phyloP scores from a whole-genome alignment of 1,140 invertebrate genomes.

The Saxidomus purpurata region DNA sequence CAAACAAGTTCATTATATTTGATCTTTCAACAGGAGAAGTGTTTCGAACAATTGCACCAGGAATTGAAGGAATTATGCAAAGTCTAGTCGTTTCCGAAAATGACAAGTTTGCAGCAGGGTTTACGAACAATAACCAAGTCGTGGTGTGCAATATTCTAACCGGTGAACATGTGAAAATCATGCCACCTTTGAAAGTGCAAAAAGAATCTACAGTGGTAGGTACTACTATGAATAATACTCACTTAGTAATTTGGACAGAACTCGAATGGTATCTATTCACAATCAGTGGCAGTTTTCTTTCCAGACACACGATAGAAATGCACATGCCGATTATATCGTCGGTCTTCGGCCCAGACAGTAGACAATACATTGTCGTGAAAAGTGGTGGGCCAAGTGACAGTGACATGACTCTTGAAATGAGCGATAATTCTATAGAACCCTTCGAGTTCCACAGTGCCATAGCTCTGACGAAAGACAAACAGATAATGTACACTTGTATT shows the following conservation, averaged over 20 bases:
- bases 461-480: slow-evolving; percentile 82
- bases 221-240: slow-evolving; percentile 79
- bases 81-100: slow-evolving; percentile 97
- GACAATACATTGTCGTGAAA: slow-evolving; percentile 80
- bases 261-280: slow-evolving; percentile 82
- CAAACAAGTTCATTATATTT: slow-evolving; percentile 99
- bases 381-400: slow-evolving; percentile 78
- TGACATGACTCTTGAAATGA: slow-evolving; percentile 83
- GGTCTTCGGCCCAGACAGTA: slow-evolving; percentile 74
- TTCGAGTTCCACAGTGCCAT: slow-evolving; percentile 93
- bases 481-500: slow-evolving; percentile 85
- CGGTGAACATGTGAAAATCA: slow-evolving; percentile 91
- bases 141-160: slow-evolving; percentile 84
- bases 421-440: slow-evolving; percentile 88
- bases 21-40: slow-evolving; percentile 90
- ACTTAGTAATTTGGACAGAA: slow-evolving; percentile 82
- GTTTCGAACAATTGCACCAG: slow-evolving; percentile 91
- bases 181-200: slow-evolving; percentile 91
- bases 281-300: slow-evolving; percentile 78
- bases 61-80: slow-evolving; percentile 97
- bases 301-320: slow-evolving; percentile 74
- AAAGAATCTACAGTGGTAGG: slow-evolving; percentile 78
- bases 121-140: slow-evolving; percentile 97
- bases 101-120: slow-evolving; percentile 98
- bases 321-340: slow-evolving; percentile 80